These are phyloP conservation scores for Percopsis transmontana DNA, from an alignment of 2,113 vertebrate species.

Conservation along the genomic window DNA sequence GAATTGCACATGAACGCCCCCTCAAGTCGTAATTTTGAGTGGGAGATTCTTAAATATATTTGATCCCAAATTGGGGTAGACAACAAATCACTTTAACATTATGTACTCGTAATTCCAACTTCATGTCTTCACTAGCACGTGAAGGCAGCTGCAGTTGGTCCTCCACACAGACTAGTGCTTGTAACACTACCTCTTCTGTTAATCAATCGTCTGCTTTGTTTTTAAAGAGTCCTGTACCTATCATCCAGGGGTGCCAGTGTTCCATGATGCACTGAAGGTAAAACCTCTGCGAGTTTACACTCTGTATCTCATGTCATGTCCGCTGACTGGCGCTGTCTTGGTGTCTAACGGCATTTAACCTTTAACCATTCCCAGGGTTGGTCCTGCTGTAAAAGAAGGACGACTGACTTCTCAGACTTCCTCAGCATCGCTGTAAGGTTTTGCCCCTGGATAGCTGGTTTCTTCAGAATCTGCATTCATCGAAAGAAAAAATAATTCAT, in stretches of 20 bases:
- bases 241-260: constrained; percentile 95
- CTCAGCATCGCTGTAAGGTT: constrained; percentile 91
- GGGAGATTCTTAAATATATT: too few relatives aligned
- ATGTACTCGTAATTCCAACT: too few relatives aligned
- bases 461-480: background rate
- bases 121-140: too few relatives aligned
- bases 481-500: background rate
- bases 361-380: constrained; percentile 83
- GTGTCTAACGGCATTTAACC: constrained; percentile 16
- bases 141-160: too few relatives aligned
- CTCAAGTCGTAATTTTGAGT: too few relatives aligned
- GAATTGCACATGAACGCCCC: too few relatives aligned
- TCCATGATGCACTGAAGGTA: constrained; percentile 98
- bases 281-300: constrained; percentile 25
- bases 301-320: constrained; percentile 2
- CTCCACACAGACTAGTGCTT: background rate
- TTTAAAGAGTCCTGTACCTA: constrained; percentile 86
- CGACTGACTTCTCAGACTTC: constrained; percentile 97
- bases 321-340: background rate
- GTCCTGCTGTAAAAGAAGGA: constrained; percentile 97
- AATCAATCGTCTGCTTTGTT: constrained; percentile 14
- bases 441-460: background rate
- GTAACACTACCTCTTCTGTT: background rate
- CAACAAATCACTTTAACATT: too few relatives aligned
- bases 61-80: too few relatives aligned